Conservation (phyloP, 2,888 invertebrate species). For the Chalcis sispes region DNA sequence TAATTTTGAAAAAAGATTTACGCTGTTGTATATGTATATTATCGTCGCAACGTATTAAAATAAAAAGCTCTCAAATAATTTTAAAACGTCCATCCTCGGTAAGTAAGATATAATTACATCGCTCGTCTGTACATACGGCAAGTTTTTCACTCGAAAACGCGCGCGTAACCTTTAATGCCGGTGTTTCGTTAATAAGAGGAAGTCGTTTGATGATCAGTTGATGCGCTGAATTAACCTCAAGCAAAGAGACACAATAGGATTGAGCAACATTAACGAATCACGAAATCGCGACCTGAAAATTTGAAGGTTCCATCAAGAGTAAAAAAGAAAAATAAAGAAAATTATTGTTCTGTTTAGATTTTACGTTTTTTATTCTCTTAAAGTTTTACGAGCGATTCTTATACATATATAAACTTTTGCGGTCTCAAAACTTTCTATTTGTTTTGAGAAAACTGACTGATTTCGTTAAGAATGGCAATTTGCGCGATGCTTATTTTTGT, state of each 20-base stretch:
- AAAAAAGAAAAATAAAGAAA: not conserved
- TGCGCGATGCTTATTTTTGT: slow-evolving; percentile 1
- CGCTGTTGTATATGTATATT: too few relatives aligned
- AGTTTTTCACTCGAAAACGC: too few relatives aligned
- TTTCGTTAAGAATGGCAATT: not conserved
- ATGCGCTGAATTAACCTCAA: not conserved
- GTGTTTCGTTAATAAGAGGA: not conserved
- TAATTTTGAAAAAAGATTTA: too few relatives aligned
- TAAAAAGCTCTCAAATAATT: too few relatives aligned
- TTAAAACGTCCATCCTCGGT: too few relatives aligned
- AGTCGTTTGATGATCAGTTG: slow-evolving; percentile 23
- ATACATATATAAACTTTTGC: not conserved
- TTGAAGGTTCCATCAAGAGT: not conserved
- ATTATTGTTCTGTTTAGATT: not conserved
- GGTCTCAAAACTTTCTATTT: slow-evolving; percentile 25
- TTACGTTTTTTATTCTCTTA: too few relatives aligned
- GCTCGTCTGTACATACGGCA: not conserved
- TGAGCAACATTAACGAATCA: slow-evolving; percentile 29
- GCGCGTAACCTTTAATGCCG: not conserved
- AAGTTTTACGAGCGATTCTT: not conserved
- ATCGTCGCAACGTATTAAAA: too few relatives aligned
- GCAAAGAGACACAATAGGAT: slow-evolving; percentile 17
- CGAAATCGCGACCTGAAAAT: slow-evolving; percentile 6
- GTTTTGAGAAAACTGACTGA: slow-evolving; percentile 18
- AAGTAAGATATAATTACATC: too few relatives aligned